phyloP scores from a whole-genome alignment of 2,797 vertebrate genomes.

The Phaenicophaeus curvirostris region DNA sequence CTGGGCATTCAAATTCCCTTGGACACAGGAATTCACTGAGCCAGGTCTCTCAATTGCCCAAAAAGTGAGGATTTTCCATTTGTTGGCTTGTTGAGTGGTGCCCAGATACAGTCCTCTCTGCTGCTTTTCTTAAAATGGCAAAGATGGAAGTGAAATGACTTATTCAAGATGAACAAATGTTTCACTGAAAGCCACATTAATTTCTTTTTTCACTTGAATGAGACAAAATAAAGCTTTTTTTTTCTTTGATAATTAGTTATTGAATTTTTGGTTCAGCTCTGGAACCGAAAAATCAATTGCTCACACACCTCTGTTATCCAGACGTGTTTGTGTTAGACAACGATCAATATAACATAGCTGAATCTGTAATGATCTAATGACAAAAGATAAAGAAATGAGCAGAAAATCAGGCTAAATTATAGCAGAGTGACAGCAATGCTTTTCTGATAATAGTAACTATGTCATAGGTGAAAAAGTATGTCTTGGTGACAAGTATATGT shows the following conservation, averaged over 20 bases:
- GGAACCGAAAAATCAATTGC: slow-evolving; percentile 21
- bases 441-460: slow-evolving; percentile 8
- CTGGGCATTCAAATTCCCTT: not conserved
- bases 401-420: slow-evolving; percentile 22
- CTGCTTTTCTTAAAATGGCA: not conserved
- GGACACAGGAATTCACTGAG: not conserved
- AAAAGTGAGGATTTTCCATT: not conserved
- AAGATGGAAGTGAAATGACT: not conserved
- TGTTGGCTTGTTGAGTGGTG: not conserved
- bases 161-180: not conserved
- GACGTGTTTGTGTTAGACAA: not conserved
- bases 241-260: not conserved
- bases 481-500: slow-evolving; percentile 1
- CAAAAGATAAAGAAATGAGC: slow-evolving; percentile 18
- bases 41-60: not conserved
- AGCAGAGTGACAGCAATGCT: not conserved
- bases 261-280: not conserved
- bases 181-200: not conserved
- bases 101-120: not conserved
- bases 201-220: not conserved
- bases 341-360: not conserved
- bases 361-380: not conserved
- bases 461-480: slow-evolving; percentile 1
- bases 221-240: not conserved
- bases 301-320: not conserved